These are phyloP conservation scores for Micromys minutus DNA, from an alignment of 2,113 vertebrate species.

Conservation along the genomic window DNA sequence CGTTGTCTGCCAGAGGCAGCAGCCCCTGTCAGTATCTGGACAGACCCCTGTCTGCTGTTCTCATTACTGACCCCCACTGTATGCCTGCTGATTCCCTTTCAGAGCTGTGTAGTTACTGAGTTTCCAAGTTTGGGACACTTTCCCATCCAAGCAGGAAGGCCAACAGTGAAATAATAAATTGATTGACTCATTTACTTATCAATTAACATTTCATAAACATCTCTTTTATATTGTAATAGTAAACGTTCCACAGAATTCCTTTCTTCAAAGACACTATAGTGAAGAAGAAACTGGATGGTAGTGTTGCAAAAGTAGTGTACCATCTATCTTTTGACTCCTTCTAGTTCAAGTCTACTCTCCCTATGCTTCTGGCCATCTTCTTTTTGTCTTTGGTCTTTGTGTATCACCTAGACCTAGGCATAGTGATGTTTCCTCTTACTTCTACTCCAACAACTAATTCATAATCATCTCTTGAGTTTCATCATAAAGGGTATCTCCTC, in stretches of 20 bases:
- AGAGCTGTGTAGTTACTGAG: no score
- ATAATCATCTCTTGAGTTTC: background rate
- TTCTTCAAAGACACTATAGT: background rate
- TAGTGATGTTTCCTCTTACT: background rate
- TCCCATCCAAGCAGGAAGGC: no score
- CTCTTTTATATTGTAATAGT: background rate
- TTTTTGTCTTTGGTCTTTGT: background rate
- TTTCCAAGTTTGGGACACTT: no score
- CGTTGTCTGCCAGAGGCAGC: no score
- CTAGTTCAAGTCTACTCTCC: background rate
- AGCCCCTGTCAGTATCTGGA: no score
- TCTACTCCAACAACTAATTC: background rate
- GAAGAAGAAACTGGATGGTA: background rate
- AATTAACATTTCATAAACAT: background rate
- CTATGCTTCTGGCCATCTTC: background rate
- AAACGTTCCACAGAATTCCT: background rate
- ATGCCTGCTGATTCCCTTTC: no score
- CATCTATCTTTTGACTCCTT: background rate
- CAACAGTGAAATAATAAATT: background rate
- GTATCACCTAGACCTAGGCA: background rate
- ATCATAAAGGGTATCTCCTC: background rate
- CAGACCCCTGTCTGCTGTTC: no score
- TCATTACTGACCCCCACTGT: no score
- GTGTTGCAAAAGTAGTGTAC: background rate
- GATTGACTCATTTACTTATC: background rate